Evolutionary conservation across 1,140 invertebrate species (phyloP), one percentile per base, ranked within the genome.

Genomic region (Cotesia vestalis): DNA sequence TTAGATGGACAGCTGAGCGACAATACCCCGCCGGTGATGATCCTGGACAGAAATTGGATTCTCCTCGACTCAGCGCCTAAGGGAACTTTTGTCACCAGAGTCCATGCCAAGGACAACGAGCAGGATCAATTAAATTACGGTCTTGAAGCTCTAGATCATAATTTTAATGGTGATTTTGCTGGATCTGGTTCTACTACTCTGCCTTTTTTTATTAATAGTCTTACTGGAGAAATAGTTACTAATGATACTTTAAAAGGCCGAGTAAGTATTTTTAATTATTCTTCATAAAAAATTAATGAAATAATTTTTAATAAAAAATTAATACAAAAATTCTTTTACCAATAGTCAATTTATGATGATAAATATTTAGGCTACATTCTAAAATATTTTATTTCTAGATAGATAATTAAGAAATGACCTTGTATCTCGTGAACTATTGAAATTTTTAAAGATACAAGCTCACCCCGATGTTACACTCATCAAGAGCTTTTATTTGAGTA

Each of bases 191-290:
- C 78, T 63, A 66, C 80, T 11, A 82, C 87, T 11, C 84, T 90
- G 46, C 92, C 90, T 11, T 94, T 95, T 77, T 84, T 83, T 8
- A 94, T 95, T 63, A 89, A 94, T 81, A 88, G 89, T 46, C 83
- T 87, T 3, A 92, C 90, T 8, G 93, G 93, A 11, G 89, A 89
- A 4, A 90, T 95, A 53, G 91, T 89, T 77, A 85, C 94, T 8
- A 92, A 93, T 68, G 90, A 94, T 66, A 90, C 91, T 2, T 83
- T 94, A 1, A 85, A 87, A 76, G 91, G 89, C 69, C 88, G 89
- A 80, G 92, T 93, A 85, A 90, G 88, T 85, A 14, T 71, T 59
- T 69, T 38, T 71, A 0, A 62, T 61, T 36, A 5, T 12, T 9
- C 53, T 61, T 71, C 36, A 27, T 27, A 1, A 3, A 27, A 27